A percentile compares a stretch with the other conserved stretches of the same genome.
These are phyloP conservation scores for Pharmacophagus antenor DNA, from an alignment of 2,888 invertebrate species.

Conservation along the genomic window DNA sequence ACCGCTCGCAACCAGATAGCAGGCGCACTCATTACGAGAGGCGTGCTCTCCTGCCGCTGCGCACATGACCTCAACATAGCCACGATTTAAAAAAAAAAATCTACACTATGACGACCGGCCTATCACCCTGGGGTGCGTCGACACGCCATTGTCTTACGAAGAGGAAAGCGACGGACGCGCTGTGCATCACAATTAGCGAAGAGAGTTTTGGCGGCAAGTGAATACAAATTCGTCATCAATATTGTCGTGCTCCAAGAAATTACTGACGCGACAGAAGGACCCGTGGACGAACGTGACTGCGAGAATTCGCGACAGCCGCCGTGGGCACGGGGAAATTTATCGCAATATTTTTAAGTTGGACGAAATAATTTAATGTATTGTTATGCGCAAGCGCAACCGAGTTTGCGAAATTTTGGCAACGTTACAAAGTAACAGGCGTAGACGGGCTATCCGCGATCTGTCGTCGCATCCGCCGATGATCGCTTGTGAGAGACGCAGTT, in stretches of 20 bases:
- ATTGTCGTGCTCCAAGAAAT: constrained; percentile 49
- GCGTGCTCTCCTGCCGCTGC: constrained; percentile 42
- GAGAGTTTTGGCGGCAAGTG: constrained; percentile 74
- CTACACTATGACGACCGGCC: constrained; percentile 52
- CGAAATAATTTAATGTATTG: constrained; percentile 49
- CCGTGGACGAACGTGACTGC: constrained; percentile 55
- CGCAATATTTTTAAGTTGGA: constrained; percentile 47
- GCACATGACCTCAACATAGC: constrained; percentile 35
- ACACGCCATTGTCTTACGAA: constrained; percentile 66
- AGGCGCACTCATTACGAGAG: constrained; percentile 48
- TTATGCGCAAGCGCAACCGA: constrained; percentile 56
- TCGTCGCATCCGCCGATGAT: constrained; percentile 54
- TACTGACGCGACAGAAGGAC: constrained; percentile 58
- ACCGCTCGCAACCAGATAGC: constrained; percentile 57
- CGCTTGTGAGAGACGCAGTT: constrained; percentile 52
- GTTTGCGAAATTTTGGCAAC: constrained; percentile 73
- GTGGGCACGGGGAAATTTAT: constrained; percentile 48
- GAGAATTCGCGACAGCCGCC: constrained; percentile 40
- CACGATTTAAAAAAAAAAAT: constrained; percentile 30
- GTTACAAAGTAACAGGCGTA: constrained; percentile 41
- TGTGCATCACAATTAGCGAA: constrained; percentile 70
- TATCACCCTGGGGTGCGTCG: constrained; percentile 62
- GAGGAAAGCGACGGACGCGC: constrained; percentile 71
- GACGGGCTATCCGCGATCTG: constrained; percentile 48
- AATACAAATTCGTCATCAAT: constrained; percentile 67